A percentile compares a stretch with the other conserved stretches of the same genome.
phyloP scores from a whole-genome alignment of 2,888 invertebrate genomes.

The Corbicula japonica region DNA sequence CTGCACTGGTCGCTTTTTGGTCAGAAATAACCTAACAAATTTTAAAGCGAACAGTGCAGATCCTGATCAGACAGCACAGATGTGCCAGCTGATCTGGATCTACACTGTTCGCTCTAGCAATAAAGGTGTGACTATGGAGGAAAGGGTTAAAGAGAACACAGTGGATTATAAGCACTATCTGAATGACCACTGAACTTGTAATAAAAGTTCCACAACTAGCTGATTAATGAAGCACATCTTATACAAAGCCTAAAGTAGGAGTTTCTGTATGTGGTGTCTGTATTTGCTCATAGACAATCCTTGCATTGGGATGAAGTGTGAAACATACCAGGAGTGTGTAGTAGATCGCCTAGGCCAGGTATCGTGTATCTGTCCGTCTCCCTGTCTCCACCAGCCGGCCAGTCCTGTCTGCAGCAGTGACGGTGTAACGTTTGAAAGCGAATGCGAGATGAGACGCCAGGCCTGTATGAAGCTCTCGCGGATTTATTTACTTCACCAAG shows the following conservation, averaged over 20 bases:
- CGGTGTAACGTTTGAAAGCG: constrained; percentile 90
- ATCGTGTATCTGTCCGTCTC: constrained; percentile 94
- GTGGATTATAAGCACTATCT: no score
- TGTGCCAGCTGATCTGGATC: no score
- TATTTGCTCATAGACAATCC: constrained; percentile 92
- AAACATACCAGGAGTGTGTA: constrained; percentile 92
- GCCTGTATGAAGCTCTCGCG: constrained; percentile 89
- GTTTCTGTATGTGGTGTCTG: constrained; percentile 5
- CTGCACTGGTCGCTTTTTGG: no score
- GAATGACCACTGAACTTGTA: no score
- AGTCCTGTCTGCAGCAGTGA: constrained; percentile 89
- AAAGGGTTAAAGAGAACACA: no score
- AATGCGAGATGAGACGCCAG: constrained; percentile 91
- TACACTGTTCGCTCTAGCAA: no score
- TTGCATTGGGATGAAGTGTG: constrained; percentile 93
- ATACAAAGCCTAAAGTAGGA: neutral
- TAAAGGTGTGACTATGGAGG: no score
- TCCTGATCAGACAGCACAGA: no score
- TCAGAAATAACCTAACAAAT: no score
- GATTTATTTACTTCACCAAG: constrained; percentile 90
- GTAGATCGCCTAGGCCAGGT: constrained; percentile 94
- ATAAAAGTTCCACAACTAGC: no score
- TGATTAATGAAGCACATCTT: no score
- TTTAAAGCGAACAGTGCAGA: no score
- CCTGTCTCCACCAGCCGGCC: constrained; percentile 90